Conservation (phyloP, 2,113 vertebrate genomes). For the Bufo gargarizans region DNA sequence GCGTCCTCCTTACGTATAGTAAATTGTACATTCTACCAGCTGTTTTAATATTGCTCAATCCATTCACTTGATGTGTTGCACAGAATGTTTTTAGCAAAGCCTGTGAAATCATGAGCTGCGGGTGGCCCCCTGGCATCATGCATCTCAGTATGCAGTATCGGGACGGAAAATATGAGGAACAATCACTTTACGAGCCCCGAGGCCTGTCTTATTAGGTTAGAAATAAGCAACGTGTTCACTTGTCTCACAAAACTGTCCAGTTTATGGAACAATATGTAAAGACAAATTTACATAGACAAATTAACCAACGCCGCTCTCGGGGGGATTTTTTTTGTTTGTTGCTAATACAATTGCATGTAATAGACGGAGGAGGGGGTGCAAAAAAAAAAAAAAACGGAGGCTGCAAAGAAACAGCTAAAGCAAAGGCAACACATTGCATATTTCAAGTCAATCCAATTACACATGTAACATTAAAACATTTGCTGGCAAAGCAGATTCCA, state of each 20-base stretch:
- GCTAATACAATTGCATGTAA: slow-evolving; percentile 45
- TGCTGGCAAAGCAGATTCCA: slow-evolving; percentile 36
- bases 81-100: slow-evolving; percentile 60
- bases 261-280: slow-evolving; percentile 57
- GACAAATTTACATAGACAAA: slow-evolving; percentile 55
- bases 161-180: slow-evolving; percentile 63
- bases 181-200: slow-evolving; percentile 52
- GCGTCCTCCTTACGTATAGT: background rate
- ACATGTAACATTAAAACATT: slow-evolving; percentile 55
- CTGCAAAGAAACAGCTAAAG: background rate
- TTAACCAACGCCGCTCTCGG: slow-evolving; percentile 35
- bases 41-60: slow-evolving; percentile 26
- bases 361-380: background rate
- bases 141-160: slow-evolving; percentile 55
- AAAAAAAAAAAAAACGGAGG: background rate
- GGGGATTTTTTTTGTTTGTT: slow-evolving; percentile 40
- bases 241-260: slow-evolving; percentile 55
- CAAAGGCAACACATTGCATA: slow-evolving; percentile 44
- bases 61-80: slow-evolving; percentile 58
- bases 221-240: slow-evolving; percentile 41
- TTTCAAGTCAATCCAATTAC: slow-evolving; percentile 58
- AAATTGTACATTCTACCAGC: slow-evolving; percentile 17
- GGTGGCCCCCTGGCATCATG: slow-evolving; percentile 39
- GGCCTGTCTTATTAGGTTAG: slow-evolving; percentile 58
- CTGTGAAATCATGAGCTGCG: slow-evolving; percentile 61